Percentiles rank a stretch among this genome's conserved stretches.
Evolutionary conservation across 2,113 vertebrate species (phyloP).

Genomic region (Petroica traversi): DNA sequence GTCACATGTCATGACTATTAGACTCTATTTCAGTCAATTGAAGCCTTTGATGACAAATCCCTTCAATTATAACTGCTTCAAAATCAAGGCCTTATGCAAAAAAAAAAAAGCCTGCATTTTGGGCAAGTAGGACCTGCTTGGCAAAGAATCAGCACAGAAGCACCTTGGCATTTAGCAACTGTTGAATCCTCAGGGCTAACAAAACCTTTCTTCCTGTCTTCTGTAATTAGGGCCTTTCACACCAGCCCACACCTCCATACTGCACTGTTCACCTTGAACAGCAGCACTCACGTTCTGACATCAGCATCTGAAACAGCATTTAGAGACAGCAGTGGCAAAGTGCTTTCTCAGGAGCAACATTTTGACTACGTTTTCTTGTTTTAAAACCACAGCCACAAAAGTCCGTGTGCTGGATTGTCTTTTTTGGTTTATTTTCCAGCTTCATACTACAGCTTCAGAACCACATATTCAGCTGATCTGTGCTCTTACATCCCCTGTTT

Average conservation of each 20-base stretch:
- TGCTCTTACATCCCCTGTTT: neutral
- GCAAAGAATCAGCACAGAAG: neutral
- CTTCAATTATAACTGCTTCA: neutral
- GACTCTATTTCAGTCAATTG: neutral
- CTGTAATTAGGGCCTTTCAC: neutral
- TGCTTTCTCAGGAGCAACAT: neutral
- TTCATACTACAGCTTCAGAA: neutral
- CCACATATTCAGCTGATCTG: neutral
- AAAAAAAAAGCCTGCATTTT: neutral
- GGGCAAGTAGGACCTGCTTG: neutral
- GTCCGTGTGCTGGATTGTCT: accelerated
- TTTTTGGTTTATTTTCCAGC: neutral
- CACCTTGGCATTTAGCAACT: neutral
- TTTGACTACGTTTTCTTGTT: neutral
- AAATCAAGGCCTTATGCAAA: neutral
- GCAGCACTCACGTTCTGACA: neutral
- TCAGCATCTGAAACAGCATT: neutral
- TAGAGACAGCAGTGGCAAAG: neutral
- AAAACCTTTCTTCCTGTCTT: neutral
- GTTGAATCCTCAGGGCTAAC: neutral
- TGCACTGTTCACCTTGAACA: neutral
- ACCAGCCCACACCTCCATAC: neutral
- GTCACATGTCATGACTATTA: neutral
- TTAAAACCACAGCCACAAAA: neutral
- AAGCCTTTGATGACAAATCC: neutral